Evolutionary conservation across 2,888 invertebrate species (phyloP).

Genomic region (Latrodectus hesperus): DNA sequence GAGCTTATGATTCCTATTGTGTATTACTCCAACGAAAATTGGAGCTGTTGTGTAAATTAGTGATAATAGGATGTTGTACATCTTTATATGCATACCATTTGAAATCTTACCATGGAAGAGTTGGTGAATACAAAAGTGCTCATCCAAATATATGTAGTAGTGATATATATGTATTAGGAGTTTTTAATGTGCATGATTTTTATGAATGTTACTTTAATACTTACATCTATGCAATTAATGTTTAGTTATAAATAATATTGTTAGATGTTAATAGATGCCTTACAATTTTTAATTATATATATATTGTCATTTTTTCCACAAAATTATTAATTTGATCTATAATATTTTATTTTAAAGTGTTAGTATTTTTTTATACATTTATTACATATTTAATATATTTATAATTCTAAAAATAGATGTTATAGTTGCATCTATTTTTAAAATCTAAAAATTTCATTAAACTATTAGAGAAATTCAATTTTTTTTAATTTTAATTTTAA

Average conservation of each 20-base stretch:
- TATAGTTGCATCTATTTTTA: no score
- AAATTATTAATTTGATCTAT: background rate
- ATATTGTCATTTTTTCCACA: background rate
- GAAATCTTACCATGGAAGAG: constrained; percentile 31
- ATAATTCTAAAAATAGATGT: no score
- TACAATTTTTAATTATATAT: background rate
- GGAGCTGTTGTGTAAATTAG: constrained; percentile 65
- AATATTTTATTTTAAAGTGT: constrained; percentile 1
- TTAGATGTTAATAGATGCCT: no score
- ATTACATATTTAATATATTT: no score
- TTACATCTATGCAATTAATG: no score
- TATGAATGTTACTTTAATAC: no score
- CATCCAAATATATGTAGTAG: constrained; percentile 31
- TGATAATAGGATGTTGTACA: constrained; percentile 62
- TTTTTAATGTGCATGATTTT: no score
- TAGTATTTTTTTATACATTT: background rate
- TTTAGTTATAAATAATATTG: no score
- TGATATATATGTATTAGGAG: background rate
- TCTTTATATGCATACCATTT: constrained; percentile 61
- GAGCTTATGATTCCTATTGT: constrained; percentile 69
- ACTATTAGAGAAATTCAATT: background rate
- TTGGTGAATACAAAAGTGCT: constrained; percentile 62
- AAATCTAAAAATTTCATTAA: no score
- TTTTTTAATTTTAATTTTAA: background rate
- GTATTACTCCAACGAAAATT: constrained; percentile 59